Evolutionary conservation across 2,113 vertebrate species (phyloP).

Genomic region (Dolichallabes microphthalmus): DNA sequence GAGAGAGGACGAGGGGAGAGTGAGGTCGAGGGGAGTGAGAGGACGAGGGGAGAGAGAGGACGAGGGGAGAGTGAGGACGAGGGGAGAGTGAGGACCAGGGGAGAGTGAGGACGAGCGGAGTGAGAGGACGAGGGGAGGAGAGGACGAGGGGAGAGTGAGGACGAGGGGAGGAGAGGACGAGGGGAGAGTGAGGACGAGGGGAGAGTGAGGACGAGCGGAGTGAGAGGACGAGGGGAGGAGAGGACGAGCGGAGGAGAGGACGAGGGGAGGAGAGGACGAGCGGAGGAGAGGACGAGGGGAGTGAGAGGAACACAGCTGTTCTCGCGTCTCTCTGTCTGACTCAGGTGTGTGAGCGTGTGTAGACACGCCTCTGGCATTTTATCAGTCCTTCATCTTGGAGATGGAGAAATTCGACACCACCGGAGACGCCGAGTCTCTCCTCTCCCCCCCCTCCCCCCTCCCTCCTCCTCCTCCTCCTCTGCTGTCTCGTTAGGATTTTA

Average conservation of each 20-base stretch:
- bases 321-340: constrained; percentile 1
- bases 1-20: too few species aligned
- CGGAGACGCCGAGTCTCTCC: constrained; percentile 56
- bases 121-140: too few species aligned
- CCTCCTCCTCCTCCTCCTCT: constrained; percentile 41
- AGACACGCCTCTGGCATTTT: constrained; percentile 50
- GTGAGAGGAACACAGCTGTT: not conserved
- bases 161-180: too few species aligned
- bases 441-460: not conserved
- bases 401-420: constrained; percentile 60
- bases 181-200: not conserved
- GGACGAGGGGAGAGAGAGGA: too few species aligned
- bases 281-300: not conserved
- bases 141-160: too few species aligned
- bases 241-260: not conserved
- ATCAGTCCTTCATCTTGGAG: constrained; percentile 59
- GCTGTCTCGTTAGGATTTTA: constrained; percentile 49
- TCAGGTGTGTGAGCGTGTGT: constrained; percentile 46
- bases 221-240: too few species aligned
- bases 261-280: not conserved
- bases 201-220: not conserved
- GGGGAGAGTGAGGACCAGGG: too few species aligned
- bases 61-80: too few species aligned
- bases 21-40: too few species aligned
- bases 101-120: too few species aligned